Percentiles rank a stretch among this genome's conserved stretches.
Evolutionary conservation across 2,888 invertebrate species (phyloP).

Genomic region (Baronia brevicornis): DNA sequence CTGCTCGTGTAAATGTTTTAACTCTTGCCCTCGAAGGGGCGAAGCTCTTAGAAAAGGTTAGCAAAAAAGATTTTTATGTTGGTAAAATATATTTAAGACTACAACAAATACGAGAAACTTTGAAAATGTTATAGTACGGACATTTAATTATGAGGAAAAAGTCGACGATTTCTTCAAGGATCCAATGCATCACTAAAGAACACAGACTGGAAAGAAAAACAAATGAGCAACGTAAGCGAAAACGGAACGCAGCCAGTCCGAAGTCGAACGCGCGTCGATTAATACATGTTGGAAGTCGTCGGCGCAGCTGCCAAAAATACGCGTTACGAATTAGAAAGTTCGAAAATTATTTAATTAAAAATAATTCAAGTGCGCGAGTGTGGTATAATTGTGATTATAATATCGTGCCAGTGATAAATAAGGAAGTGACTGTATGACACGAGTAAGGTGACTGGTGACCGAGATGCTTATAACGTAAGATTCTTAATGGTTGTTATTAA

Average conservation of each 20-base stretch:
- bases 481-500: too few species aligned
- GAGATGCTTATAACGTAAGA: conserved; percentile 71
- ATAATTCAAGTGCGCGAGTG: conserved; percentile 36
- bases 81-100: too few species aligned
- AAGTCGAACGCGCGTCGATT: conserved; percentile 42
- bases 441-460: conserved; percentile 47
- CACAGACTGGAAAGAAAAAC: conserved; percentile 36
- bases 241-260: conserved; percentile 46
- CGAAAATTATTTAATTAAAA: conserved; percentile 25
- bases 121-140: conserved; percentile 4
- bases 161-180: conserved; percentile 10
- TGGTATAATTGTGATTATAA: conserved; percentile 28
- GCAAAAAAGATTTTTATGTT: too few species aligned
- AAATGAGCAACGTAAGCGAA: conserved; percentile 30
- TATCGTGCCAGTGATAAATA: conserved; percentile 51
- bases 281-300: conserved; percentile 37
- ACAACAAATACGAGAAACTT: too few species aligned
- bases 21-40: too few species aligned
- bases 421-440: conserved; percentile 55
- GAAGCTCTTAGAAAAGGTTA: too few species aligned
- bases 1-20: too few species aligned
- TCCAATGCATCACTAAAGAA: conserved; percentile 10
- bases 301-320: conserved; percentile 28
- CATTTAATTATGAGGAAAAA: conserved; percentile 6
- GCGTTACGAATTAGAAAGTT: conserved; percentile 59